Percentiles rank a stretch among this genome's conserved stretches.
phyloP scores from a whole-genome alignment of 2,113 vertebrate genomes.

The zebrafish (Danio rerio) region DNA sequence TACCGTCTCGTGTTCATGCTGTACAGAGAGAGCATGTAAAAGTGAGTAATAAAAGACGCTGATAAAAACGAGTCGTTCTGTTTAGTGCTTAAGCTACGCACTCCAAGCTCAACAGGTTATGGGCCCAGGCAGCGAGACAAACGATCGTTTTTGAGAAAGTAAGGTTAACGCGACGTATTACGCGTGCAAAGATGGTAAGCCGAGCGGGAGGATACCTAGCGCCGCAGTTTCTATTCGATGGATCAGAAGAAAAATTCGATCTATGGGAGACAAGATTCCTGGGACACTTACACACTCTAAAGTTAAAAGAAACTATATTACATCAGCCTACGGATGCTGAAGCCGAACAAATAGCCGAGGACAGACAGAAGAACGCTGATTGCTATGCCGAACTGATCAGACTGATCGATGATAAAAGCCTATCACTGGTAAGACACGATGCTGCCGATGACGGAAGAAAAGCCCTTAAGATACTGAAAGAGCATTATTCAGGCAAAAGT shows the following conservation, averaged over 20 bases:
- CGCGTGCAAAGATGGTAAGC: background rate
- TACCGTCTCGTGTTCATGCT: too few species aligned
- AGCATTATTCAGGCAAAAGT: conserved; percentile 46
- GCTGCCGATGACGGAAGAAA: conserved; percentile 42
- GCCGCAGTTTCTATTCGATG: background rate
- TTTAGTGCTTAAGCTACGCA: too few species aligned
- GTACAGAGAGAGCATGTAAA: too few species aligned
- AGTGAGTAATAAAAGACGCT: too few species aligned
- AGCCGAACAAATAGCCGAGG: background rate
- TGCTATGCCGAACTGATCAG: conserved; percentile 1
- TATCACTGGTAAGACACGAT: conserved; percentile 32
- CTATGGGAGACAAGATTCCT: conserved; percentile 23
- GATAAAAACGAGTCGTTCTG: too few species aligned
- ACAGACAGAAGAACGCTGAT: conserved; percentile 20
- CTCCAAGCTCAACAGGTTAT: background rate
- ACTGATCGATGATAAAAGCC: conserved; percentile 6
- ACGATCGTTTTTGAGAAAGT: background rate
- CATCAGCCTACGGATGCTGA: background rate
- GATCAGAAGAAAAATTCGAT: conserved; percentile 7
- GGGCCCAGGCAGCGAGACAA: background rate
- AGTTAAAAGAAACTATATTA: conserved; percentile 18
- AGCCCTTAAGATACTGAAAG: conserved; percentile 24
- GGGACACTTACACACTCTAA: background rate
- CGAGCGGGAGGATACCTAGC: background rate
- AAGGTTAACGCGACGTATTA: background rate